phyloP scores from a whole-genome alignment of 2,888 invertebrate genomes.

The Dioctria linearis region DNA sequence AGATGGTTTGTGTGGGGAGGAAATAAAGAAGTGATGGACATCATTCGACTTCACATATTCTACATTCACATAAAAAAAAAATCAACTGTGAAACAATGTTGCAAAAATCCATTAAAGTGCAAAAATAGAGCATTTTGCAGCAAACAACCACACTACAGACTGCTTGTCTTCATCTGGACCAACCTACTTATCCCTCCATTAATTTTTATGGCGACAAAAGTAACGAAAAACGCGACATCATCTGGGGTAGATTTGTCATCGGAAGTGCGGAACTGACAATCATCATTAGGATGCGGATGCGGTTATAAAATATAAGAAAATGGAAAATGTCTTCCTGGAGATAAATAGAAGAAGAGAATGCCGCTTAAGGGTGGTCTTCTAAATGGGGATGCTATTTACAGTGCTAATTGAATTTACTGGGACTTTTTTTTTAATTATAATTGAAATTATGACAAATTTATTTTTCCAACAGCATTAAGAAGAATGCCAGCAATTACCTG shows the following conservation, averaged over 20 bases:
- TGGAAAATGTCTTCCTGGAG: neutral
- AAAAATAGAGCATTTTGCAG: neutral
- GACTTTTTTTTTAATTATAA: too few species aligned
- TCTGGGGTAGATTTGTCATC: neutral
- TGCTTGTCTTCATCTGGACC: constrained; percentile 1
- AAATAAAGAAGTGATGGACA: neutral
- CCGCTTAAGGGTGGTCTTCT: neutral
- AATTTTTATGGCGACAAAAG: constrained; percentile 24
- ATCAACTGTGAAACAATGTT: neutral
- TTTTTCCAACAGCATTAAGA: too few species aligned
- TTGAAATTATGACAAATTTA: too few species aligned
- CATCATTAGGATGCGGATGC: neutral
- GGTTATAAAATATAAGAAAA: neutral
- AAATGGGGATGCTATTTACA: neutral
- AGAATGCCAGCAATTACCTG: neutral
- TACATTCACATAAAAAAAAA: neutral
- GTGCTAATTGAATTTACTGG: too few species aligned
- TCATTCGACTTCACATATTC: neutral
- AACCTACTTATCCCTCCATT: constrained; percentile 15
- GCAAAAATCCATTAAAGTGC: constrained; percentile 11
- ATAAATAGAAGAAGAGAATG: neutral
- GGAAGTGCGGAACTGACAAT: neutral
- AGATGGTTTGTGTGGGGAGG: neutral
- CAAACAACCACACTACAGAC: neutral
- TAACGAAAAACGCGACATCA: neutral